phyloP scores from a whole-genome alignment of 2,797 vertebrate species.

The Capromys pilorides region DNA sequence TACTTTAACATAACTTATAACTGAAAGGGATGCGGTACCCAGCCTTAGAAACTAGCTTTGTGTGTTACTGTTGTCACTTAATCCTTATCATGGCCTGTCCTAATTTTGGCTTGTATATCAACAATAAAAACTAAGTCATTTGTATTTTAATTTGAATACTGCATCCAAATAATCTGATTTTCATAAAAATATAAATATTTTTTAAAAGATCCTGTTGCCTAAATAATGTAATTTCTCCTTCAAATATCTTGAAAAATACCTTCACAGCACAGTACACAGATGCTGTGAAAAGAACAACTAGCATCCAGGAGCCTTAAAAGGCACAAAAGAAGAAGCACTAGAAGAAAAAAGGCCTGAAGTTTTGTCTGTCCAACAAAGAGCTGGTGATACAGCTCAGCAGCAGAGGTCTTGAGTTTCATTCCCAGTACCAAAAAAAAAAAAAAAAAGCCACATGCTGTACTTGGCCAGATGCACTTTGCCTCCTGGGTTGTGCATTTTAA shows the following conservation, averaged over 20 bases:
- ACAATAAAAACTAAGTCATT: slow-evolving; percentile 39
- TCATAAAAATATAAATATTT: slow-evolving; percentile 79
- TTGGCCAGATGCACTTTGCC: background rate
- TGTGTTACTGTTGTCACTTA: background rate
- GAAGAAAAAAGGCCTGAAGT: background rate
- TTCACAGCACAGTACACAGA: background rate
- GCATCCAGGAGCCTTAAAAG: slow-evolving; percentile 58
- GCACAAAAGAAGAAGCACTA: slow-evolving; percentile 52
- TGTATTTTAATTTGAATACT: slow-evolving; percentile 61
- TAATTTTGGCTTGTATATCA: slow-evolving; percentile 43
- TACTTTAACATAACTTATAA: background rate
- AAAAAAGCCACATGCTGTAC: background rate
- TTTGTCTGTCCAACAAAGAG: background rate
- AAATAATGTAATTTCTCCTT: slow-evolving; percentile 77
- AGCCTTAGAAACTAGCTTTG: slow-evolving; percentile 8
- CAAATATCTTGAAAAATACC: slow-evolving; percentile 78
- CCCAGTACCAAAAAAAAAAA: no score
- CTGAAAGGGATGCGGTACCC: background rate
- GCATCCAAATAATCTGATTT: slow-evolving; percentile 57
- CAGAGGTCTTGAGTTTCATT: no score
- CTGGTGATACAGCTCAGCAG: no score
- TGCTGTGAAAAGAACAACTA: slow-evolving; percentile 25
- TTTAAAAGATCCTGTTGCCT: slow-evolving; percentile 71
- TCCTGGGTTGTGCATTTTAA: background rate
- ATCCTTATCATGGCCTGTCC: background rate